Percentiles rank a stretch among this genome's conserved stretches.
phyloP scores from a whole-genome alignment of 2,888 invertebrate genomes.

The Drosophila cracens region DNA sequence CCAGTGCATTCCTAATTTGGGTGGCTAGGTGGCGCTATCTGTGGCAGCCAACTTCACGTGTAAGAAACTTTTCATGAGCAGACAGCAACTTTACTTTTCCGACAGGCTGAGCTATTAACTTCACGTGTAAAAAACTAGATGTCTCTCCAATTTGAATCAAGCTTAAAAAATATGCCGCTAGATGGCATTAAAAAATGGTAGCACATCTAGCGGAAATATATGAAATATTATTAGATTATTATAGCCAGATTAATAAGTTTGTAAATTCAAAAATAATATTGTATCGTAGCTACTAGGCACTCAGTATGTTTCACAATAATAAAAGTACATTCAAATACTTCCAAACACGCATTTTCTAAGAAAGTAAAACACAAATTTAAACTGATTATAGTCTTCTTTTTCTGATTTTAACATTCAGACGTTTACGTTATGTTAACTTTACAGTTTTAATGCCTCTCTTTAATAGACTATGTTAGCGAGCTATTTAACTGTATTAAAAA shows the following conservation, averaged over 20 bases:
- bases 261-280: neutral
- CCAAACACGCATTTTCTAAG: neutral
- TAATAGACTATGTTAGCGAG: neutral
- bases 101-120: neutral
- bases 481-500: neutral
- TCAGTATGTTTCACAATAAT: neutral
- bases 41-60: no score
- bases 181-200: neutral
- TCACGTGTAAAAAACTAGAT: neutral
- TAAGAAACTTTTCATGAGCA: neutral
- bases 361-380: neutral
- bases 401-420: constrained; percentile 7
- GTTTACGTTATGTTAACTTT: constrained; percentile 11
- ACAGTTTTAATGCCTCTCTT: neutral
- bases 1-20: no score
- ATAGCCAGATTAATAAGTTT: neutral
- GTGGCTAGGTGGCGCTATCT: neutral
- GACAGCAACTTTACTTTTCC: neutral
- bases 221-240: neutral
- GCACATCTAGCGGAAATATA: neutral
- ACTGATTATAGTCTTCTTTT: constrained; percentile 2
- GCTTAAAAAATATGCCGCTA: neutral
- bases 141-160: neutral
- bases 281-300: neutral
- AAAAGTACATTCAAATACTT: neutral